Percentiles rank a stretch among this genome's conserved stretches.
Conservation (phyloP, 92 coral and sea anemone genomes). For the Blastomussa wellsi region DNA sequence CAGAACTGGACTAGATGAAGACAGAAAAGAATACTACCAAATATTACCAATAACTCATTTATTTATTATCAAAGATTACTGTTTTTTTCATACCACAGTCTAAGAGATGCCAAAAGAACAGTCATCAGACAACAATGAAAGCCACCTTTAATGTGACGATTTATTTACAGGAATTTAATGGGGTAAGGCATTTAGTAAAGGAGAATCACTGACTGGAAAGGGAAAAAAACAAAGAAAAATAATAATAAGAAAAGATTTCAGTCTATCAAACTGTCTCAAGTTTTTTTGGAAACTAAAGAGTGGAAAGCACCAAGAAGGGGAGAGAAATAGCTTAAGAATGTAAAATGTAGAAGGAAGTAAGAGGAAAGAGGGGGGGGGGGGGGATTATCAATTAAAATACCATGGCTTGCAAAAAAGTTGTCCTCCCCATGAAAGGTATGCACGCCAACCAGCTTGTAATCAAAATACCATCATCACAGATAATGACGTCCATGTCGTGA, state of each 20-base stretch:
- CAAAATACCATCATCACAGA: constrained; percentile 2
- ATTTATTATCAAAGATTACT: background rate
- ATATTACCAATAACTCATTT: background rate
- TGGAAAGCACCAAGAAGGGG: background rate
- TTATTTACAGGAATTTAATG: constrained; percentile 29
- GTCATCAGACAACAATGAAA: background rate
- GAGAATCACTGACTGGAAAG: background rate
- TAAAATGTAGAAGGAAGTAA: background rate
- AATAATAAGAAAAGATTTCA: background rate
- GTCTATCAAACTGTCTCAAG: background rate
- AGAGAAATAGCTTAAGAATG: background rate
- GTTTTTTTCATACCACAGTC: background rate
- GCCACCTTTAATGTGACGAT: constrained; percentile 34
- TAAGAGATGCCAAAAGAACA: background rate
- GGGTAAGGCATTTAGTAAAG: background rate
- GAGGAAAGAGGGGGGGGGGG: too few species aligned
- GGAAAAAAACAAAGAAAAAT: background rate
- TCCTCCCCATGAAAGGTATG: background rate
- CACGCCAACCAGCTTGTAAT: background rate
- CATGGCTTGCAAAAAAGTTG: background rate
- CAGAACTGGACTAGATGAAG: background rate
- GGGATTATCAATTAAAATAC: constrained; percentile 2
- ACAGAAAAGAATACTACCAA: background rate
- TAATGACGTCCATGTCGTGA: background rate
- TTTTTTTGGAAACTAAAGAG: background rate